A percentile compares a stretch with the other conserved stretches of the same genome.
Conservation (phyloP, 2,888 invertebrate species). For the Lobophora halterata region DNA sequence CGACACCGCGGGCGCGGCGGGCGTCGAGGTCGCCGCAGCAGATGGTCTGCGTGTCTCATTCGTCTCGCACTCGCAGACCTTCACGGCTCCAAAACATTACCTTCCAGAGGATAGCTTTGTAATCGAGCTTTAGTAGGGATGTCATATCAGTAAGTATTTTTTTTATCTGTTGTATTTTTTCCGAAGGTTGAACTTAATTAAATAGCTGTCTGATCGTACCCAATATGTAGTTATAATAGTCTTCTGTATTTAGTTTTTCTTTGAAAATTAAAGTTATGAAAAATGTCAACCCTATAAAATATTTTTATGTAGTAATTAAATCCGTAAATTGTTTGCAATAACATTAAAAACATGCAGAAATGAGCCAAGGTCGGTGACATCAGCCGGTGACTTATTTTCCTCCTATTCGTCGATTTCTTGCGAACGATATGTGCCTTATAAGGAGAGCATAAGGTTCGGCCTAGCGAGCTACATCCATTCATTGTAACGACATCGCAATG, state of each 20-base stretch:
- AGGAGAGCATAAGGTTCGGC: slow-evolving; percentile 14
- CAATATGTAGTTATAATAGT: too few relatives aligned
- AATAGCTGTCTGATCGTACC: too few relatives aligned
- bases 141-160: too few relatives aligned
- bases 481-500: slow-evolving; percentile 1
- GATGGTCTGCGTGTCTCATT: slow-evolving; percentile 13
- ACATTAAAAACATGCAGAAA: neutral
- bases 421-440: slow-evolving; percentile 16
- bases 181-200: too few relatives aligned
- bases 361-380: slow-evolving; percentile 25
- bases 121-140: slow-evolving; percentile 3
- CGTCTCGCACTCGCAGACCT: slow-evolving; percentile 5
- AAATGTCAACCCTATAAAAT: too few relatives aligned
- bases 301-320: too few relatives aligned
- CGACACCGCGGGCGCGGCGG: too few relatives aligned
- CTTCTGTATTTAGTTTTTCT: too few relatives aligned
- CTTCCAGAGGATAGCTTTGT: slow-evolving; percentile 10
- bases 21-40: too few relatives aligned
- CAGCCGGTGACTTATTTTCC: slow-evolving; percentile 22
- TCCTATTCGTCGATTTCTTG: slow-evolving; percentile 21
- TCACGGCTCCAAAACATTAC: slow-evolving; percentile 12
- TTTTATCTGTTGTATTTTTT: too few relatives aligned
- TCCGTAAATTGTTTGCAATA: slow-evolving; percentile 5
- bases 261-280: too few relatives aligned
- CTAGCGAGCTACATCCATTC: neutral